Evolutionary conservation across 2,797 vertebrate species (phyloP).

Genomic region (Typhlichthys eigenmanni): DNA sequence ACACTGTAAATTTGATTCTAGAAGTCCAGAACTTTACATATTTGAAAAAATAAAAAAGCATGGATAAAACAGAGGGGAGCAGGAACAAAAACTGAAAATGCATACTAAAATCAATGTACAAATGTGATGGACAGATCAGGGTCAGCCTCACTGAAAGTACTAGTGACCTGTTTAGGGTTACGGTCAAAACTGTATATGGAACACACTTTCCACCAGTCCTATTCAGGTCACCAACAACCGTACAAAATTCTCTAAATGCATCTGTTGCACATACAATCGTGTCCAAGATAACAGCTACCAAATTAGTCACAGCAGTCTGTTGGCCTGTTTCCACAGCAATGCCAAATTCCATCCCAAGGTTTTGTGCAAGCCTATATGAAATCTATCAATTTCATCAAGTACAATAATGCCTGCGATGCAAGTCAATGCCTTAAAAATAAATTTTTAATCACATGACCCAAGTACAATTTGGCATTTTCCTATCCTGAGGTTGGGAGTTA

Average conservation of each 20-base stretch:
- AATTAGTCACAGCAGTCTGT: constrained; percentile 22
- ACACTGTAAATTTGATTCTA: constrained; percentile 79
- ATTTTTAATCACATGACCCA: background rate
- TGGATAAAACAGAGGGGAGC: constrained; percentile 22
- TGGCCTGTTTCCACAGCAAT: constrained; percentile 3
- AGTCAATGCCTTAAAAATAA: constrained; percentile 1
- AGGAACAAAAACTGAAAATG: constrained; percentile 18
- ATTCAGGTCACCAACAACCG: constrained; percentile 6
- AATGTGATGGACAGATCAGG: constrained; percentile 6
- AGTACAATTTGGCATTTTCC: background rate
- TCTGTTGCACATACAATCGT: background rate
- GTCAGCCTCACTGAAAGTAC: constrained; percentile 21
- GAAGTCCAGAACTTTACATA: constrained; percentile 75
- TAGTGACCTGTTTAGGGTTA: too few species aligned
- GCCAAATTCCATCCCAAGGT: background rate
- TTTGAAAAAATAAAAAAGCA: constrained; percentile 56
- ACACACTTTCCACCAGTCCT: too few species aligned
- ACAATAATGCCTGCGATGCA: background rate
- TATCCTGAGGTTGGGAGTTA: background rate
- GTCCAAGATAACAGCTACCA: constrained; percentile 10
- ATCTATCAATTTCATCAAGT: background rate
- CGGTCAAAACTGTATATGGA: too few species aligned
- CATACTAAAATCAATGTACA: constrained; percentile 8
- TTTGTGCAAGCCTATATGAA: constrained; percentile 11
- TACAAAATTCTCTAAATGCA: constrained; percentile 32